Percentiles rank a stretch among this genome's conserved stretches.
Conservation (phyloP, 2,113 vertebrate species). For the Myiopsitta monachus region DNA sequence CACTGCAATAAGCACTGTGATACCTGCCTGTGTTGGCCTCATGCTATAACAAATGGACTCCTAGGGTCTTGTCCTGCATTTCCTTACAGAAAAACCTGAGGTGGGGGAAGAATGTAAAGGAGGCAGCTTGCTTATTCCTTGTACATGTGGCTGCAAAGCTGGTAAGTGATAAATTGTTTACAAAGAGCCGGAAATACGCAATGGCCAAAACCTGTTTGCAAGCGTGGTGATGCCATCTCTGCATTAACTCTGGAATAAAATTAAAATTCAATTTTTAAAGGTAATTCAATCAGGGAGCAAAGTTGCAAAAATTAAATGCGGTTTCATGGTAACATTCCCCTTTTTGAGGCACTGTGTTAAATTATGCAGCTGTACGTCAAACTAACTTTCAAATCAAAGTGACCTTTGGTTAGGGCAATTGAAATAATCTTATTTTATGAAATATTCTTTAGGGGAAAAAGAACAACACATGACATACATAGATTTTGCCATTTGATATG, state of each 20-base stretch:
- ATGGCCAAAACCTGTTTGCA: background rate
- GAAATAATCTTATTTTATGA: constrained; percentile 10
- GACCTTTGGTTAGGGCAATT: constrained; percentile 14
- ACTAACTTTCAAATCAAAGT: constrained; percentile 17
- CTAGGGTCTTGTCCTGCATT: background rate
- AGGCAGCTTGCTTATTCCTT: background rate
- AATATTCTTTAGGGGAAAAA: background rate
- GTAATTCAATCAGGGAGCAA: background rate
- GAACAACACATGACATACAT: background rate
- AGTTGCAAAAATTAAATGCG: background rate
- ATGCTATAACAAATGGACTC: background rate
- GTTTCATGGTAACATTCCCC: background rate
- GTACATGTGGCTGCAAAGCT: background rate
- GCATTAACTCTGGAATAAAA: background rate
- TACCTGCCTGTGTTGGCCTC: background rate
- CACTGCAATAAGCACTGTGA: background rate
- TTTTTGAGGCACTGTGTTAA: background rate
- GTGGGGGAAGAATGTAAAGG: background rate
- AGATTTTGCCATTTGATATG: background rate
- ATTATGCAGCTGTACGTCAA: constrained; percentile 11
- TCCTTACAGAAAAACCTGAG: background rate
- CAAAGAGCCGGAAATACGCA: background rate
- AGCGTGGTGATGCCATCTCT: background rate
- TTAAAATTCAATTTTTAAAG: background rate
- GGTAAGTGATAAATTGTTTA: background rate